Evolutionary conservation across 2,888 invertebrate species (phyloP).

Genomic region (Eilema caniola): DNA sequence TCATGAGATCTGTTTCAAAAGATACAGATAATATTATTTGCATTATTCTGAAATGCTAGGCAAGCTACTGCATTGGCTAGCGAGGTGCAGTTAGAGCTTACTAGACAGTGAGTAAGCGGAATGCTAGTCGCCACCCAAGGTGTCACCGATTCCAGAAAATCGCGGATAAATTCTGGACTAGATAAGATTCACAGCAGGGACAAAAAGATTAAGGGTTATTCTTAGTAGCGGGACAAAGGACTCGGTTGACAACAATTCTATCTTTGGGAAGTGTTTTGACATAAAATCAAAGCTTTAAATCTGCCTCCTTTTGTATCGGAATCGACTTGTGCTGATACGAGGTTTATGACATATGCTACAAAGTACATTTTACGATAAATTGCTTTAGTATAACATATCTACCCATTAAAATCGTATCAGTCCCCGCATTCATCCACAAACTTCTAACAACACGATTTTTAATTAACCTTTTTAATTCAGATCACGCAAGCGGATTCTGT

Average conservation of each 20-base stretch:
- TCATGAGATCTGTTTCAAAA: too few species aligned
- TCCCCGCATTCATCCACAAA: neutral
- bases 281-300: slow-evolving; percentile 1
- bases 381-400: neutral
- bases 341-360: neutral
- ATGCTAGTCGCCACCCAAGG: neutral
- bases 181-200: neutral
- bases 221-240: neutral
- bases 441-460: slow-evolving; percentile 48
- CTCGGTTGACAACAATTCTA: neutral
- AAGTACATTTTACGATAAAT: neutral
- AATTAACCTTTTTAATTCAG: slow-evolving; percentile 67
- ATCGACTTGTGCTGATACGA: neutral
- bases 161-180: neutral
- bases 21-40: too few species aligned
- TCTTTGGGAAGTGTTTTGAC: neutral
- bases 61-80: neutral
- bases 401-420: neutral
- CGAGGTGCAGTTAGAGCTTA: neutral
- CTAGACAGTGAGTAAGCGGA: neutral
- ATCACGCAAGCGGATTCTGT: slow-evolving; percentile 64
- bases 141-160: neutral
- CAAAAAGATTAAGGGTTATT: neutral
- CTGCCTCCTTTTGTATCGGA: neutral
- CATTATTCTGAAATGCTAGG: neutral